Base-by-base conservation (phyloP, 2,888 invertebrate genomes). In the Anthoptus insignis region DNA sequence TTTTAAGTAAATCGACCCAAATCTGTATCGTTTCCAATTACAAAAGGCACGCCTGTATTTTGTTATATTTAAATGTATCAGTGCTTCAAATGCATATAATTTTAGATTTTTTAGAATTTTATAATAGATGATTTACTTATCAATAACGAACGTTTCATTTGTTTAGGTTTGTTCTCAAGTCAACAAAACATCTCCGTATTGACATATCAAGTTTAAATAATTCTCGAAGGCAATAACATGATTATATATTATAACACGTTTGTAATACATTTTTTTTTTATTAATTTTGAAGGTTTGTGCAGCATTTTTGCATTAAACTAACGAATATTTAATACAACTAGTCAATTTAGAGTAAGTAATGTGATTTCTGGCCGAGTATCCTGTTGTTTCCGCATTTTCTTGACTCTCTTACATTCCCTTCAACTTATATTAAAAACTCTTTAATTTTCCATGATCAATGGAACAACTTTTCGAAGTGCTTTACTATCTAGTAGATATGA, bases 401-500 rank as follows among this genome's bases (percentile, higher is more conserved):
- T 60, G 42, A 21, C 21, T 53, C 24, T 16, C 13, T 56, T 42
- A 56, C 16, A 50, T 50, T 45, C 32, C 34, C 34, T 60, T 32
- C 19, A 29, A 29, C 39, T 56, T 57, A 56, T 54, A 47, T 39
- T 45, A 9, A 60, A 39, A 49, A 24, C 34, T 45, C 49, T 54
- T 61, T 69, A 21, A 57, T 79, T 83, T 84, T 84, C 84, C 87
- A 86, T 82, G 73, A 67, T 74, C 71, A 75, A 83, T 87, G 86
- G 84, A 84, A 84, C 82, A 89, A 88, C 83, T 89, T 91, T 91
- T 91, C 89, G 87, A 93, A 93, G 93, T 93, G 93, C 93, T 93
- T 93, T 93, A 93, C 92, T 93, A 92, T 92, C 88, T 91, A 88
- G 89, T 91, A 90, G 87, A 85, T 90, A 89, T 84, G 82, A 85